A percentile compares a stretch with the other conserved stretches of the same genome.
phyloP scores from a whole-genome alignment of 2,797 vertebrate species.

The Rhincodon typus region DNA sequence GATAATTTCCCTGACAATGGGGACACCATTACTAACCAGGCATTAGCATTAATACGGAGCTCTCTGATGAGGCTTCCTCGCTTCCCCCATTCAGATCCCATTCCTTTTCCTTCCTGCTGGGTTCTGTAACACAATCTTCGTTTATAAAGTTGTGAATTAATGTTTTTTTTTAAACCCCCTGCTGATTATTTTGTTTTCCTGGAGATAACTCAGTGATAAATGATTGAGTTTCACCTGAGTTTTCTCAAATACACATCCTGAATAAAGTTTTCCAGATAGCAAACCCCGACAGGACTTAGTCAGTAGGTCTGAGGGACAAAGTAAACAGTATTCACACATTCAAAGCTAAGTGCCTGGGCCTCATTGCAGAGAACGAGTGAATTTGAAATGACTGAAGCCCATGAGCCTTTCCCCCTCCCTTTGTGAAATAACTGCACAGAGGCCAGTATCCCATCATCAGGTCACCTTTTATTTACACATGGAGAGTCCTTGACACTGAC shows the following conservation, averaged over 20 bases:
- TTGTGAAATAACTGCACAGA: no score
- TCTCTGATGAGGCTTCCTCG: neutral
- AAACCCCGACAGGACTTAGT: neutral
- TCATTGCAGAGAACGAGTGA: neutral
- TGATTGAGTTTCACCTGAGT: neutral
- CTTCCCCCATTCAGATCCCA: neutral
- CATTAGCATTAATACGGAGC: neutral
- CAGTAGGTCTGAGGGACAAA: neutral
- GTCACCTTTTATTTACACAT: no score
- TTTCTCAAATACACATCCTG: neutral
- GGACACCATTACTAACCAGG: neutral
- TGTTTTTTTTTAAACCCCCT: neutral
- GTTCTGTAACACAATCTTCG: neutral
- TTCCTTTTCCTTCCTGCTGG: neutral
- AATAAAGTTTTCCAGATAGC: neutral
- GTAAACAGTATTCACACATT: neutral
- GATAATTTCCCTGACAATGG: neutral
- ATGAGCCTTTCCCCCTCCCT: no score
- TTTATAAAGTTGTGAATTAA: neutral
- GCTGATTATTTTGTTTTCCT: neutral
- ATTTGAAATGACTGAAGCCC: neutral
- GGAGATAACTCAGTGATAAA: neutral
- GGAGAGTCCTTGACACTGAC: no score
- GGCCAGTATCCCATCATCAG: no score
- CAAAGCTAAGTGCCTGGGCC: neutral